Percentiles rank a stretch among this genome's conserved stretches.
Evolutionary conservation across 2,797 vertebrate genomes (phyloP).

Genomic region (Lates japonicus): DNA sequence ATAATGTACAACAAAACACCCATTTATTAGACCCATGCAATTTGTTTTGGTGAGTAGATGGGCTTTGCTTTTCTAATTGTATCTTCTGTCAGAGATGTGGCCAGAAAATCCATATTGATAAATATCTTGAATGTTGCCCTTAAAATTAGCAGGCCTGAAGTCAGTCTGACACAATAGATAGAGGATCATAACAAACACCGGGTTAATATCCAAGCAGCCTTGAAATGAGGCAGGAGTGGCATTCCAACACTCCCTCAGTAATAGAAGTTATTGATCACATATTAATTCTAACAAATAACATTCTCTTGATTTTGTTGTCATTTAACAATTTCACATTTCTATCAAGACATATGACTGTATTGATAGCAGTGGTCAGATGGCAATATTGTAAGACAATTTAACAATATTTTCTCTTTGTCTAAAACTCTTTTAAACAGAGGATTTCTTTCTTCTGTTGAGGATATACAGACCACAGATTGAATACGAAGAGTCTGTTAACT

Average conservation of each 20-base stretch:
- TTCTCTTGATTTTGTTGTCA: slow-evolving; percentile 22
- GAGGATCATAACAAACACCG: slow-evolving; percentile 24
- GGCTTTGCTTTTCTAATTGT: slow-evolving; percentile 40
- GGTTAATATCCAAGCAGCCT: slow-evolving; percentile 32
- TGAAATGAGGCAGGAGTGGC: neutral
- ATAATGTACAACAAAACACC: slow-evolving; percentile 32
- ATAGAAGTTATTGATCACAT: slow-evolving; percentile 48
- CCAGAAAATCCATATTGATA: slow-evolving; percentile 73
- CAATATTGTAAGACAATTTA: no score
- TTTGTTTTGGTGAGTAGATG: slow-evolving; percentile 48
- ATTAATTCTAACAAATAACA: slow-evolving; percentile 39
- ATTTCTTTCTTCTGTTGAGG: no score
- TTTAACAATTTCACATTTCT: neutral
- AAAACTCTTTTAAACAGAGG: neutral
- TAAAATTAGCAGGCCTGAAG: slow-evolving; percentile 33
- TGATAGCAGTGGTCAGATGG: neutral
- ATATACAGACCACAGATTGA: no score
- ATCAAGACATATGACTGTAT: neutral
- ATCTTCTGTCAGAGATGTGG: slow-evolving; percentile 38
- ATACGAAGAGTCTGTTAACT: no score
- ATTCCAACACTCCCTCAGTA: slow-evolving; percentile 12
- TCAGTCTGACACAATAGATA: slow-evolving; percentile 54
- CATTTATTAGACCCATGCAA: slow-evolving; percentile 1
- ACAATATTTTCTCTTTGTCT: neutral
- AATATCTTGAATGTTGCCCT: slow-evolving; percentile 65